Evolutionary conservation across 1,140 invertebrate genomes (phyloP).

Genomic region (Psilanteris sp.): DNA sequence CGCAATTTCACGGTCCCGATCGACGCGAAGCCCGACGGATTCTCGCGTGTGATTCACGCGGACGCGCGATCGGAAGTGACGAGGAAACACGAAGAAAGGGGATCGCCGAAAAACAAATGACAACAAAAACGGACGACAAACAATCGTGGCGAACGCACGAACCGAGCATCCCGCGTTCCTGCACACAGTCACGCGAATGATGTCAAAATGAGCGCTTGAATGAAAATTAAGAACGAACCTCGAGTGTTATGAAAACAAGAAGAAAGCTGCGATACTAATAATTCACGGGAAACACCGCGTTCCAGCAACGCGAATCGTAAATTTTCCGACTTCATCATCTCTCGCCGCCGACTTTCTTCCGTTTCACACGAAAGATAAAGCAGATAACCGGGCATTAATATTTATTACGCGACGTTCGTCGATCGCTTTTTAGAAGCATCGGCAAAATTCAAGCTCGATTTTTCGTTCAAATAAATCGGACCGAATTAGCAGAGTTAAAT

Average conservation of each 20-base stretch:
- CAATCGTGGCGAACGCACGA: too few relatives aligned
- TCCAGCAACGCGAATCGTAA: conserved; percentile 53
- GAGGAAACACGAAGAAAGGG: too few relatives aligned
- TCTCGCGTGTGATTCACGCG: too few relatives aligned
- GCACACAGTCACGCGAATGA: conserved; percentile 10
- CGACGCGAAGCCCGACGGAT: too few relatives aligned
- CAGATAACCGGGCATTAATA: conserved; percentile 21
- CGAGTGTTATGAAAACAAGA: conserved; percentile 45
- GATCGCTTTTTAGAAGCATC: conserved; percentile 5
- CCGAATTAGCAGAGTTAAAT: too few relatives aligned
- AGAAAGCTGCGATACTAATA: conserved; percentile 48
- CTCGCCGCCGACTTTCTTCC: conserved; percentile 49
- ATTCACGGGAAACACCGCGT: conserved; percentile 44
- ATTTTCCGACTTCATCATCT: conserved; percentile 23
- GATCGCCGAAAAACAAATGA: too few relatives aligned
- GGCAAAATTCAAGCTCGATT: too few relatives aligned
- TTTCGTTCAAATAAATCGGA: too few relatives aligned
- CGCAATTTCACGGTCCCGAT: too few relatives aligned
- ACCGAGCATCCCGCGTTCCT: too few relatives aligned
- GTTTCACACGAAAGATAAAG: conserved; percentile 38
- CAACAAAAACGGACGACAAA: too few relatives aligned
- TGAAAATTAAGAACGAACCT: conserved; percentile 35
- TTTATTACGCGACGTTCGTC: conserved; percentile 30
- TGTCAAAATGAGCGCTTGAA: conserved; percentile 3
- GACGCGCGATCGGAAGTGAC: too few relatives aligned